Base-by-base conservation (phyloP, 1,140 invertebrate species). In the Contarinia nasturtii region DNA sequence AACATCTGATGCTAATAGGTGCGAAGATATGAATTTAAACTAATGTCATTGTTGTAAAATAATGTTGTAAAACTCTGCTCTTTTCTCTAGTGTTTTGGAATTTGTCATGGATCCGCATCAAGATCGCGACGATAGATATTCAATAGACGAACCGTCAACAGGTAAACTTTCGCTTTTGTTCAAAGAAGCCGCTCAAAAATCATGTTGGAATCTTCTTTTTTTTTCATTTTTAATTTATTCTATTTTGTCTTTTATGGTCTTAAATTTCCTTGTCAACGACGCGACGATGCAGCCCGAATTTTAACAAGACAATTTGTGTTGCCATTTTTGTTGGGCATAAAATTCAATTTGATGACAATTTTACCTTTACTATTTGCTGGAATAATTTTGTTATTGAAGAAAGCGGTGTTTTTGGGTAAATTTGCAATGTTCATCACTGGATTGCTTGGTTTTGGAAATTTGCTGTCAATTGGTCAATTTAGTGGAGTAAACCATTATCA, bases 21-120 rank as follows among this genome's bases (percentile, higher is more conserved):
- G n/a, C n/a, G n/a, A n/a, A n/a, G n/a, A n/a, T n/a, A n/a, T n/a
- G n/a, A n/a, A n/a, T n/a, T n/a, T n/a, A n/a, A n/a, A n/a, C n/a
- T n/a, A n/a, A n/a, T n/a, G n/a, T n/a, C n/a, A n/a, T n/a, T n/a
- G n/a, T n/a, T n/a, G n/a, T 14, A 60, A 61, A 1, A 67, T 64
- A 20, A 44, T 7, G 54, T 51, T 49, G n/a, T n/a, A n/a, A n/a
- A n/a, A n/a, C n/a, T n/a, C n/a, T n/a, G n/a, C n/a, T n/a, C n/a
- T n/a, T n/a, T n/a, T n/a, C n/a, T n/a, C n/a, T n/a, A 80, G 80
- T 33, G 61, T 81, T 21, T 60, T 83, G n/a, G 79, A 83, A 56
- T 83, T 85, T 55, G 71, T 75, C 3, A 58, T 85, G 50, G 76
- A 81, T 51, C 73, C 72, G 21, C 71, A 71, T 56, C 53, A 65